Percentiles rank a stretch among this genome's conserved stretches.
Conservation (phyloP, 2,888 invertebrate species). For the Eilema caniola region DNA sequence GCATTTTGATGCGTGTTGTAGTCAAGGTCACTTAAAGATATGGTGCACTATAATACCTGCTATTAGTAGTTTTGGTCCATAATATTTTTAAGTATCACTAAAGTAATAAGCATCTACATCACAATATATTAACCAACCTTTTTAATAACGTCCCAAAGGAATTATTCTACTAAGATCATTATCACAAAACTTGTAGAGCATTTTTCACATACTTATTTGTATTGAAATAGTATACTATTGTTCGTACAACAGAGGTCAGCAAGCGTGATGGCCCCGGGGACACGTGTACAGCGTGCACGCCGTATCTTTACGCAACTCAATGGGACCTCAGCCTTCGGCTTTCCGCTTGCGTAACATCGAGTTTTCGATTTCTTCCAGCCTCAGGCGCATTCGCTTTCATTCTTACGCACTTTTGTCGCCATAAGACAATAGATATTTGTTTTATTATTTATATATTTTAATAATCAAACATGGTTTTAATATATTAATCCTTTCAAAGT, state of each 20-base stretch:
- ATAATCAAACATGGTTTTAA: too few relatives aligned
- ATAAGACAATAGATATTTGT: not conserved
- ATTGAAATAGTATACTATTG: conserved; percentile 46
- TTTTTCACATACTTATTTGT: conserved; percentile 16
- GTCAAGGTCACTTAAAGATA: conserved; percentile 1
- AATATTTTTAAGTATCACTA: not conserved
- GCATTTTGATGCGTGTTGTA: not conserved
- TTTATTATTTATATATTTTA: not conserved
- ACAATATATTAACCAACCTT: not conserved
- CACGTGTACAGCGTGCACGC: conserved; percentile 44
- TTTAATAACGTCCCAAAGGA: not conserved
- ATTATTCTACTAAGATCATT: not conserved
- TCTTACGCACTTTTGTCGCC: conserved; percentile 45
- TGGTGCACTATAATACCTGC: not conserved
- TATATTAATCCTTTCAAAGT: too few relatives aligned
- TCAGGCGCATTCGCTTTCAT: conserved; percentile 73
- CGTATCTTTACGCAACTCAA: conserved; percentile 66
- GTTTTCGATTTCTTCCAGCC: conserved; percentile 80
- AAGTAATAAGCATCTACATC: not conserved
- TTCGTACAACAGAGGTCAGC: conserved; percentile 46
- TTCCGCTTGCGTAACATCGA: conserved; percentile 73
- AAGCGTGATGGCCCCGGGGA: conserved; percentile 48
- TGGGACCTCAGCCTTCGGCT: conserved; percentile 70
- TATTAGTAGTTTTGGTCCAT: not conserved
- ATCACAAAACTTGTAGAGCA: not conserved